phyloP scores from a whole-genome alignment of 2,113 vertebrate species.

The Grammomys dolichurus region DNA sequence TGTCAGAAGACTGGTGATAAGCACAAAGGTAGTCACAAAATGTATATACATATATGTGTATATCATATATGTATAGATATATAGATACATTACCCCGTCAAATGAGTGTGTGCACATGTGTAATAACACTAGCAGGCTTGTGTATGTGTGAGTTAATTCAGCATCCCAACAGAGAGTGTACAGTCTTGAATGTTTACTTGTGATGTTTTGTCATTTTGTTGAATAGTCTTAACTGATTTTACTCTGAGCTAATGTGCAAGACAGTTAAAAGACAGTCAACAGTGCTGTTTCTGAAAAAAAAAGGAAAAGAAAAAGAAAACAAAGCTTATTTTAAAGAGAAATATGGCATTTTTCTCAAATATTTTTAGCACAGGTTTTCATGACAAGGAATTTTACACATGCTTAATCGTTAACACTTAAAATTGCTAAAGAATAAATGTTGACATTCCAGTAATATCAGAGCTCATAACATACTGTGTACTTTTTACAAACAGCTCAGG shows the following conservation, averaged over 20 bases:
- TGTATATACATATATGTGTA: background rate
- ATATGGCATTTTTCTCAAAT: slow-evolving; percentile 36
- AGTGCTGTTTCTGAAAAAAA: background rate
- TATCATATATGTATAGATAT: no score
- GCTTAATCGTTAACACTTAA: slow-evolving; percentile 70
- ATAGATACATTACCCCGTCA: no score
- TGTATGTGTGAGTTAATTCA: background rate
- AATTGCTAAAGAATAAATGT: slow-evolving; percentile 63
- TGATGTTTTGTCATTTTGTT: background rate
- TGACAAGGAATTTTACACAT: slow-evolving; percentile 51
- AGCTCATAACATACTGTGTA: background rate
- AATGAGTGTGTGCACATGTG: background rate
- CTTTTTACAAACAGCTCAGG: slow-evolving; percentile 9
- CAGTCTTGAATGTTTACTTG: background rate
- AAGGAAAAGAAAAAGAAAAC: background rate
- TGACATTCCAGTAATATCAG: slow-evolving; percentile 50
- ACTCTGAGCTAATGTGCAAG: background rate
- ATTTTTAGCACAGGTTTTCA: slow-evolving; percentile 53
- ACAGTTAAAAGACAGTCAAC: background rate
- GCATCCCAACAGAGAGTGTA: background rate
- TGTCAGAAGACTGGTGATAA: background rate
- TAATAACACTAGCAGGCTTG: background rate
- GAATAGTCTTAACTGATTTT: slow-evolving; percentile 9
- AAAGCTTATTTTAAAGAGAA: slow-evolving; percentile 32
- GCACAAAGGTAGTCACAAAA: background rate